Conservation (phyloP, 2,113 vertebrate species). For the Calypte anna region DNA sequence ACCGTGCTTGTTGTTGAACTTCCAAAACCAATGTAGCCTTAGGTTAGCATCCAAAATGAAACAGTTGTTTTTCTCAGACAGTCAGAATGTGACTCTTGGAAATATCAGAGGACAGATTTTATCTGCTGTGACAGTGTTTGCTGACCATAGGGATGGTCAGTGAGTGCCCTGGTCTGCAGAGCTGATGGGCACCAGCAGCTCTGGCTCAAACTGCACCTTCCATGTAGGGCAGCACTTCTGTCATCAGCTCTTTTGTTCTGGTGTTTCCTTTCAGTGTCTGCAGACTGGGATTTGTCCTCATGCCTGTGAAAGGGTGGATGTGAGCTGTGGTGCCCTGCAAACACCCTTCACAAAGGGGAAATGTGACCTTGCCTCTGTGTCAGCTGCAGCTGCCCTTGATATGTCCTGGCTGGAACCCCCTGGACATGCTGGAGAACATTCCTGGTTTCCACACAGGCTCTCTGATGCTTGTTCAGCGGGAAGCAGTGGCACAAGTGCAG, state of each 20-base stretch:
- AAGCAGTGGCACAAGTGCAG: not conserved
- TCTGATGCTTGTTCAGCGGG: not conserved
- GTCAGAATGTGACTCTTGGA: not conserved
- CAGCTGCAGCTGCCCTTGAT: not conserved
- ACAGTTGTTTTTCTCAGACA: too few species aligned
- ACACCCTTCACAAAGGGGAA: not conserved
- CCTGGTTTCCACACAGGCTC: not conserved
- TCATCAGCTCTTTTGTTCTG: not conserved
- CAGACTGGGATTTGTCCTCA: not conserved
- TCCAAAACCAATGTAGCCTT: not conserved
- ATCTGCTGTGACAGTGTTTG: not conserved
- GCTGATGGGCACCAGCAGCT: not conserved
- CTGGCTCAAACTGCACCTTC: rapidly evolving
- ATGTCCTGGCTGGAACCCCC: not conserved
- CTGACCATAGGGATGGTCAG: not conserved
- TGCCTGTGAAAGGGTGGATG: not conserved
- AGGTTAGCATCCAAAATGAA: not conserved
- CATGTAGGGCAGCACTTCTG: not conserved
- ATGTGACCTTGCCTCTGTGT: rapidly evolving
- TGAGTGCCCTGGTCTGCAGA: not conserved
- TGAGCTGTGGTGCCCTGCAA: not conserved
- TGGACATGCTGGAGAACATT: not conserved
- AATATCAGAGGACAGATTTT: not conserved
- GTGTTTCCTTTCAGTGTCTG: not conserved
- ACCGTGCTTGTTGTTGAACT: not conserved